phyloP scores from a whole-genome alignment of 2,113 vertebrate genomes.

The Serinus canaria region DNA sequence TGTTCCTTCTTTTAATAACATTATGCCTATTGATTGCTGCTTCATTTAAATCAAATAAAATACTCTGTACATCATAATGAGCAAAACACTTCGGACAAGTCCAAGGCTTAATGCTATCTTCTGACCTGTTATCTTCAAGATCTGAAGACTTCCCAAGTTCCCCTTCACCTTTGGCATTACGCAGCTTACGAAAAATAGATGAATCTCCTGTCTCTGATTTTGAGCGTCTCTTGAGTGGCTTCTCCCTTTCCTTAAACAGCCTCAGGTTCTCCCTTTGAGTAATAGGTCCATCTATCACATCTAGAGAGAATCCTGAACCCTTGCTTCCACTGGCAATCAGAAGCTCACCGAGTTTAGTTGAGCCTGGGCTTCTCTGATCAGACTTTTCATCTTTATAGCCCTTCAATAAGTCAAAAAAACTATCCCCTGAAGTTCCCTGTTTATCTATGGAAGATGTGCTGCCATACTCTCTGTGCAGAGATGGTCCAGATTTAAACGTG shows the following conservation, averaged over 20 bases:
- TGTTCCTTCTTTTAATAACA: conserved; percentile 89
- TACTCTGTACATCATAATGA: conserved; percentile 93
- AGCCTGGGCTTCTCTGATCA: conserved; percentile 83
- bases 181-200: conserved; percentile 93
- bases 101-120: conserved; percentile 87
- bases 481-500: conserved; percentile 84
- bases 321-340: conserved; percentile 80
- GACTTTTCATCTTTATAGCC: conserved; percentile 88
- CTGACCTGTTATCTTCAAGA: conserved; percentile 84
- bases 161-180: conserved; percentile 86
- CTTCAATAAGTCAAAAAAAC: conserved; percentile 91
- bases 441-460: conserved; percentile 98
- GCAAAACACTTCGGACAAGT: conserved; percentile 90
- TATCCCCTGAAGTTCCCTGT: conserved; percentile 88
- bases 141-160: conserved; percentile 84
- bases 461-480: conserved; percentile 93
- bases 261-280: conserved; percentile 85
- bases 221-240: conserved; percentile 89
- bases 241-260: conserved; percentile 92
- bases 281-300: conserved; percentile 84
- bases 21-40: conserved; percentile 84
- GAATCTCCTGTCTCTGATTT: conserved; percentile 95
- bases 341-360: conserved; percentile 86
- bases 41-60: conserved; percentile 92
- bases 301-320: conserved; percentile 79